Conservation (phyloP, 2,888 invertebrate genomes). For the Azorinus chamasolen region DNA sequence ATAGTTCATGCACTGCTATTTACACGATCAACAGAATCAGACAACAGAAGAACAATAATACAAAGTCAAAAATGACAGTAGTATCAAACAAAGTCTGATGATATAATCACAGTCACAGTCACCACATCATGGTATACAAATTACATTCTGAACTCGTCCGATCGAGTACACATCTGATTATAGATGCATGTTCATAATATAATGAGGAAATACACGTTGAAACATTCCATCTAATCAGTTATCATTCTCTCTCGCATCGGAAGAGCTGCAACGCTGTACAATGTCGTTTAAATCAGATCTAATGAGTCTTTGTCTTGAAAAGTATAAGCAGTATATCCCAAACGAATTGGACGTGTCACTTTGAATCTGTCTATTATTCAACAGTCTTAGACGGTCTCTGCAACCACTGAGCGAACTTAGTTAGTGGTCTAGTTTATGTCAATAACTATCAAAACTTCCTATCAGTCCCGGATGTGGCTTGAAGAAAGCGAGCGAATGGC, state of each 20-base stretch:
- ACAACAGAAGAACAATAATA: too few species aligned
- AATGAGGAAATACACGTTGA: constrained; percentile 16
- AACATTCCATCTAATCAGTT: constrained; percentile 5
- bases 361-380: constrained; percentile 15
- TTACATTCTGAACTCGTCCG: too few species aligned
- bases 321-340: constrained; percentile 24
- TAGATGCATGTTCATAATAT: background rate
- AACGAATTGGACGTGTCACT: constrained; percentile 16
- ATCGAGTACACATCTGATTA: constrained; percentile 22
- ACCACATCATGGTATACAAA: too few species aligned
- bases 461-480: background rate
- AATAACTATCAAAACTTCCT: constrained; percentile 25
- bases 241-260: constrained; percentile 12
- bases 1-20: too few species aligned
- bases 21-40: too few species aligned
- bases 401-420: constrained; percentile 6
- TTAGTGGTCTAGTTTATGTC: background rate
- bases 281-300: constrained; percentile 1
- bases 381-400: background rate
- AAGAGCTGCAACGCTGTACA: background rate
- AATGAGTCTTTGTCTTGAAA: background rate
- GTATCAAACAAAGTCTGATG: too few species aligned
- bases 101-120: too few species aligned
- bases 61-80: too few species aligned
- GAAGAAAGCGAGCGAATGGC: constrained; percentile 31